Percentiles rank a stretch among this genome's conserved stretches.
Conservation (phyloP, 2,888 invertebrate species). For the Ichneumon xanthorius region DNA sequence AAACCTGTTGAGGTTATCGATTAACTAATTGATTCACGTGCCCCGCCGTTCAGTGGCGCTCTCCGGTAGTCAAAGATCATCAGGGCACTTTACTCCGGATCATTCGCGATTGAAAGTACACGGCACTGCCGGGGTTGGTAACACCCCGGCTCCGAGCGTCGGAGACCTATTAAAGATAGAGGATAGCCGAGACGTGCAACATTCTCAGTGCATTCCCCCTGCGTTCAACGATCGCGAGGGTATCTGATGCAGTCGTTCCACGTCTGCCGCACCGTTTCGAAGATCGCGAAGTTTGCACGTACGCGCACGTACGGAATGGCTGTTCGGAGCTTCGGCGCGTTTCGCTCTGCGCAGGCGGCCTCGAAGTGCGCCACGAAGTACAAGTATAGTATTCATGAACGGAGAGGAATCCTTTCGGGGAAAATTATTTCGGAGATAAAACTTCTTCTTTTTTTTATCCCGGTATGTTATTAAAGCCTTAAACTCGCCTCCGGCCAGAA, state of each 20-base stretch:
- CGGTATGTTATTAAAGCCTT: background rate
- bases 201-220: conserved; percentile 75
- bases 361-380: background rate
- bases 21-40: too few species aligned
- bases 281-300: conserved; percentile 20
- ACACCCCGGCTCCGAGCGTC: conserved; percentile 67
- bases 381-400: background rate
- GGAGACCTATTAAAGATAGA: conserved; percentile 19
- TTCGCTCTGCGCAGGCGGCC: conserved; percentile 2
- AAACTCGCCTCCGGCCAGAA: conserved; percentile 1
- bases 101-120: background rate
- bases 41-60: background rate
- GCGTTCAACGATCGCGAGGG: conserved; percentile 76
- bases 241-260: conserved; percentile 77
- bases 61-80: background rate
- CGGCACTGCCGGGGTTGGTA: conserved; percentile 71
- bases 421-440: background rate
- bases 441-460: background rate
- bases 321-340: conserved; percentile 52
- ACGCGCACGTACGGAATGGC: conserved; percentile 29
- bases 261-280: conserved; percentile 72
- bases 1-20: background rate
- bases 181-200: conserved; percentile 35
- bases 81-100: background rate
- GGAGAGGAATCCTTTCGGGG: background rate